These are phyloP conservation scores for Coreius guichenoti DNA, from an alignment of 2,797 vertebrate genomes.

Conservation along the genomic window DNA sequence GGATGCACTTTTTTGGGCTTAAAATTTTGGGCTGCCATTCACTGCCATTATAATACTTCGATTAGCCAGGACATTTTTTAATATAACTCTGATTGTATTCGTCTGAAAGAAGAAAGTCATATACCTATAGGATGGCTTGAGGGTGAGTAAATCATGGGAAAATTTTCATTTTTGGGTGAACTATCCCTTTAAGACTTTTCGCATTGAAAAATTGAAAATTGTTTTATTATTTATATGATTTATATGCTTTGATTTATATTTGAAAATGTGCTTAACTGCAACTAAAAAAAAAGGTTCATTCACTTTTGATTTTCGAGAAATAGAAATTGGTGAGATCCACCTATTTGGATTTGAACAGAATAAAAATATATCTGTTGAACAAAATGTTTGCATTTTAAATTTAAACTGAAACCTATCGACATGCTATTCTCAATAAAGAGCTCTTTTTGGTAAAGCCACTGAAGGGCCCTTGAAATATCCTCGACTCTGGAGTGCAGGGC, in stretches of 20 bases:
- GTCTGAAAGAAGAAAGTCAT: no score
- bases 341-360: neutral
- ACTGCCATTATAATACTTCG: no score
- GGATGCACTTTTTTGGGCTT: no score
- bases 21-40: no score
- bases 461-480: slow-evolving; percentile 27
- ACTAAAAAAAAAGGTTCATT: neutral
- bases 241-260: neutral
- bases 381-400: neutral
- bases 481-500: neutral
- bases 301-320: neutral
- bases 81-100: no score
- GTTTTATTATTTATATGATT: neutral
- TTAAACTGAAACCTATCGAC: slow-evolving; percentile 6
- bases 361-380: neutral
- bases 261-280: neutral
- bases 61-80: no score
- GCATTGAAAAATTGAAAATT: neutral
- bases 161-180: no score
- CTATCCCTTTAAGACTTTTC: neutral
- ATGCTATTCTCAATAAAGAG: slow-evolving; percentile 30
- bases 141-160: no score
- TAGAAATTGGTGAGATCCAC: neutral
- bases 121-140: no score
- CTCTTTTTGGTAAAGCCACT: slow-evolving; percentile 41